phyloP scores from a whole-genome alignment of 2,113 vertebrate species.

The Gallinago media region DNA sequence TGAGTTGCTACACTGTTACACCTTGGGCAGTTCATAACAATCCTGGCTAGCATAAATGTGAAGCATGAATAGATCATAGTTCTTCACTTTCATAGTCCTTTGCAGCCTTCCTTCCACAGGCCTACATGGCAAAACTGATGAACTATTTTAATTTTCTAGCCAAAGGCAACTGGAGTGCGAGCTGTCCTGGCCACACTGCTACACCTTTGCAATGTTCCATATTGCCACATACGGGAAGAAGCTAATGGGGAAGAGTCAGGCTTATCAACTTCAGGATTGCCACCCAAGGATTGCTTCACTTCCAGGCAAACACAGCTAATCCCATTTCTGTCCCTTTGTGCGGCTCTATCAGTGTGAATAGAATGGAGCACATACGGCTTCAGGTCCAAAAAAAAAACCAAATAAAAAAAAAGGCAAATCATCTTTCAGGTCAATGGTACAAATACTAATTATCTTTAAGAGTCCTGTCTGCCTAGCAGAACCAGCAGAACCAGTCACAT shows the following conservation, averaged over 20 bases:
- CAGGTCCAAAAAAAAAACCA: background rate
- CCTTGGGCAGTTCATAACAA: background rate
- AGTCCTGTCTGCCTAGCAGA: background rate
- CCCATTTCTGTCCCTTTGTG: background rate
- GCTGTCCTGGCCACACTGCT: accelerated
- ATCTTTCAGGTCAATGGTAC: background rate
- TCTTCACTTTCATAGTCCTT: background rate
- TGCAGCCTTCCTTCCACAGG: background rate
- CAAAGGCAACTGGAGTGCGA: background rate
- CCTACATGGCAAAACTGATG: background rate
- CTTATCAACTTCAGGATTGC: background rate
- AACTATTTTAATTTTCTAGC: background rate
- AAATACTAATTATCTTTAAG: conserved; percentile 33
- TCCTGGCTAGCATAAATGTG: background rate
- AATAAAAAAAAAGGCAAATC: background rate
- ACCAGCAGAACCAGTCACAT: conserved; percentile 40
- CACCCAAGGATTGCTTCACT: background rate
- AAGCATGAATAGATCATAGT: background rate
- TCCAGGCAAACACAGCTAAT: background rate
- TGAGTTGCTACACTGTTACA: background rate
- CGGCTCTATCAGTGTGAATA: background rate
- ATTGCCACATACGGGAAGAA: background rate
- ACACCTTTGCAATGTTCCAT: background rate
- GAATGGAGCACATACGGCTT: background rate
- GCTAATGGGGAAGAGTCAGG: background rate